Evolutionary conservation across 2,888 invertebrate genomes (phyloP).

Genomic region (Stenoptilia bipunctidactyla): DNA sequence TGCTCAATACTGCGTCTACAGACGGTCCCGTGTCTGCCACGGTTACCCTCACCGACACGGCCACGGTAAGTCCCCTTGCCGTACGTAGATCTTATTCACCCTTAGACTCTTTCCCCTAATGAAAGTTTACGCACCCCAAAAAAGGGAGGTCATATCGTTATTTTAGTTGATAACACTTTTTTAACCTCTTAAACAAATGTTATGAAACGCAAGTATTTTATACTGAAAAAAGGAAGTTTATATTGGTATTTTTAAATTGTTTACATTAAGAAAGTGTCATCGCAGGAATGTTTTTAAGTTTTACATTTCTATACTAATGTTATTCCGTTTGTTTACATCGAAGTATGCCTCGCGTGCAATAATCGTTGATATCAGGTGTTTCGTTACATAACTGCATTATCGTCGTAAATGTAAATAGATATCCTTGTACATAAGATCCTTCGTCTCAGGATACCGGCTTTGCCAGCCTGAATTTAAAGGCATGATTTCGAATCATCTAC

Average conservation of each 20-base stretch:
- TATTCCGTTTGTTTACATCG: constrained; percentile 22
- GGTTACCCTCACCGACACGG: constrained; percentile 65
- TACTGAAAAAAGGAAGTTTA: too few relatives aligned
- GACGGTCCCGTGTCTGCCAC: constrained; percentile 58
- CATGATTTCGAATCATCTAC: too few relatives aligned
- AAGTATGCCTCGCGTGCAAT: constrained; percentile 24
- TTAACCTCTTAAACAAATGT: not conserved
- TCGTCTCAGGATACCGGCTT: constrained; percentile 1
- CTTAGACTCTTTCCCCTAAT: constrained; percentile 55
- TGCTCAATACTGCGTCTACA: constrained; percentile 40
- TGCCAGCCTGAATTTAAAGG: not conserved
- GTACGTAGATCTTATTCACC: constrained; percentile 46
- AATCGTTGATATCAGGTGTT: constrained; percentile 36
- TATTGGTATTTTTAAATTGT: too few relatives aligned
- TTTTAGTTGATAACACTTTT: constrained; percentile 33
- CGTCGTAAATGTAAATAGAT: constrained; percentile 5
- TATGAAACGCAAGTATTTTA: too few relatives aligned
- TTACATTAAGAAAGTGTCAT: too few relatives aligned
- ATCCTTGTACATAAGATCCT: constrained; percentile 10
- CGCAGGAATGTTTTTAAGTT: too few relatives aligned
- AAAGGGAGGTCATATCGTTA: constrained; percentile 43
- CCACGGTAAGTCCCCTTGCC: constrained; percentile 68
- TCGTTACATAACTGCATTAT: constrained; percentile 26
- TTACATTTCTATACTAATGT: too few relatives aligned
- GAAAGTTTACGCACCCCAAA: constrained; percentile 51